A percentile compares a stretch with the other conserved stretches of the same genome.
Conservation (phyloP, 2,888 invertebrate species). For the Ceratothoa steindachneri region DNA sequence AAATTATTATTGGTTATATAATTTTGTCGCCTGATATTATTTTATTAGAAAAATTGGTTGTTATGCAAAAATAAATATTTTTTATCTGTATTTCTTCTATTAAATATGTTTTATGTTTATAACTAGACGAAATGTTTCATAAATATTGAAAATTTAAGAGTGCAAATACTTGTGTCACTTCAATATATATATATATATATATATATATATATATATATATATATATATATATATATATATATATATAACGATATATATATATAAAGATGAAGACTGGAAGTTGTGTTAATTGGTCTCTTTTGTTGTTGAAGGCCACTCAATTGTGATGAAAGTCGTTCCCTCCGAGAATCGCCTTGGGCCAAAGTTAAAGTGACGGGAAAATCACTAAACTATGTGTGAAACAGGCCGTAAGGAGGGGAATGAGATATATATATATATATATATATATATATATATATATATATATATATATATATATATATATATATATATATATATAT, state of each 20-base stretch:
- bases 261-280: background rate
- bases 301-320: background rate
- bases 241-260: background rate
- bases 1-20: too few species aligned
- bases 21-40: too few species aligned
- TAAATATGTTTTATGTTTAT: too few species aligned
- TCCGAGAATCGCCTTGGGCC: background rate
- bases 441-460: background rate
- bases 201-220: too few species aligned
- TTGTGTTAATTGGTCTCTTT: background rate
- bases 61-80: too few species aligned
- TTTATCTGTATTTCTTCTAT: too few species aligned
- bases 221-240: slow-evolving; percentile 13
- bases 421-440: background rate
- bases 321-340: background rate
- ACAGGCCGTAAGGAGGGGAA: slow-evolving; percentile 1
- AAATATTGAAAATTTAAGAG: too few species aligned
- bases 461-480: background rate
- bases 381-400: slow-evolving; percentile 21
- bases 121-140: too few species aligned
- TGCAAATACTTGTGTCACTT: too few species aligned
- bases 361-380: slow-evolving; percentile 20
- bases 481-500: background rate
- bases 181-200: too few species aligned
- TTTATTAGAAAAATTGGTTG: too few species aligned